Evolutionary conservation across 2,888 invertebrate species (phyloP), one percentile per base, ranked within the genome.

Genomic region (Macrophya alboannulata): DNA sequence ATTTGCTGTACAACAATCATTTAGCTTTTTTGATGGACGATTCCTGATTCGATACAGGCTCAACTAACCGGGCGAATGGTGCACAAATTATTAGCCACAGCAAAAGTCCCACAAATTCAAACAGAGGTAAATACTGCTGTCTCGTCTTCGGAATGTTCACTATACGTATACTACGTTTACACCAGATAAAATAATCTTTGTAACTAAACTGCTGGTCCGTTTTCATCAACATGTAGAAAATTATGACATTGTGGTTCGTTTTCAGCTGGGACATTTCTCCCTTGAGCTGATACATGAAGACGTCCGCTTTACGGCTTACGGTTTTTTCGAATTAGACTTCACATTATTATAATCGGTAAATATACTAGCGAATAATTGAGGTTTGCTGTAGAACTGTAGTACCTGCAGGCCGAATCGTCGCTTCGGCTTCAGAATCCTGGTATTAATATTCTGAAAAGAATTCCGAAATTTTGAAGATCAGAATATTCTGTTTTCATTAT

Each of bases 261-360:
- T 71, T 40, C 71, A 71, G 71, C 71, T 71, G 4, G 40, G 17
- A 71, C 40, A 71, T 6, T 71, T 71, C 37, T 71, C 31, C 40
- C 40, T 31, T 17, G 4, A 71, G 1, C 3, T 71, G 40, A 1
- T 37, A 31, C 71, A 71, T 8, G 71, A 71, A 40, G n/a, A 71
- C 4, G 17, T 71, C 71, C 37, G 37, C 17, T 71, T 71, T 9
- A 71, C 71, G n/a, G 71, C 71, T 40, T 71, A 8, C 37, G 71
- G 71, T 3, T 71, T 71, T 8, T 71, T 71, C 40, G 12, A 3
- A 40, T 17, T 71, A 17, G 71, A 31, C 17, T 71, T 71, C 25
- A 71, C 71, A 31, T 15, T 71, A 9, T 25, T 71, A 71, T 40
- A 71, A 71, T 71, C 71, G 71, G 71, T 71, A 71, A 37, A 1